A percentile compares a stretch with the other conserved stretches of the same genome.
These are phyloP conservation scores for Harpalus rufipes DNA, from an alignment of 2,888 invertebrate genomes.

Conservation along the genomic window DNA sequence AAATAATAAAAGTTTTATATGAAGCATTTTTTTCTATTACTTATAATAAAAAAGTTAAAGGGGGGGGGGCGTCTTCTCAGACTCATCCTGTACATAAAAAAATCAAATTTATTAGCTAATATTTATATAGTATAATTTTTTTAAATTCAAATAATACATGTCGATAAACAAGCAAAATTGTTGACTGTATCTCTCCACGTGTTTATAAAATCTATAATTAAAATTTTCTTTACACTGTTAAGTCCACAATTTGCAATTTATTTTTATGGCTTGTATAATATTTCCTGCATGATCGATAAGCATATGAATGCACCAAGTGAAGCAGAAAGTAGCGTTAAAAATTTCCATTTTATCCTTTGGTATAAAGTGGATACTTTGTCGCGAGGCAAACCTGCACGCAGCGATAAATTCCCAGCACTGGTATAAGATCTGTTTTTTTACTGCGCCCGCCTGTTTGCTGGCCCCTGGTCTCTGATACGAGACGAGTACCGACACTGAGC, in stretches of 20 bases:
- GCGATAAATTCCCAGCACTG: conserved; percentile 30
- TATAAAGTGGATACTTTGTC: background rate
- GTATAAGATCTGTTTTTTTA: conserved; percentile 36
- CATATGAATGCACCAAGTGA: background rate
- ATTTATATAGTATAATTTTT: no score
- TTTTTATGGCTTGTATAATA: background rate
- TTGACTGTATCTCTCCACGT: no score
- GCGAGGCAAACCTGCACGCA: background rate
- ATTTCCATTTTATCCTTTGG: background rate
- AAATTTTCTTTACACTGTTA: background rate
- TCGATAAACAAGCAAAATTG: no score
- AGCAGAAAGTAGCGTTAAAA: conserved; percentile 1
- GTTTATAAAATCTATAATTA: no score
- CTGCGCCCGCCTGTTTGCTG: conserved; percentile 29
- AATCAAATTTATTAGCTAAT: no score
- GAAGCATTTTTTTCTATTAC: no score
- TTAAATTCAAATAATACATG: no score
- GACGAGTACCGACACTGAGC: conserved; percentile 24
- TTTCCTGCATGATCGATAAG: background rate
- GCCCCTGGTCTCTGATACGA: conserved; percentile 40
- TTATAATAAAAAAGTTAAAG: no score
- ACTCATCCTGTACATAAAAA: no score
- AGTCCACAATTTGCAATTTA: background rate
- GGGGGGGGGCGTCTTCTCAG: no score
- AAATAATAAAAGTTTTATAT: no score